These are phyloP conservation scores for Tamias sibiricus DNA, from an alignment of 2,113 vertebrate species.

Conservation along the genomic window DNA sequence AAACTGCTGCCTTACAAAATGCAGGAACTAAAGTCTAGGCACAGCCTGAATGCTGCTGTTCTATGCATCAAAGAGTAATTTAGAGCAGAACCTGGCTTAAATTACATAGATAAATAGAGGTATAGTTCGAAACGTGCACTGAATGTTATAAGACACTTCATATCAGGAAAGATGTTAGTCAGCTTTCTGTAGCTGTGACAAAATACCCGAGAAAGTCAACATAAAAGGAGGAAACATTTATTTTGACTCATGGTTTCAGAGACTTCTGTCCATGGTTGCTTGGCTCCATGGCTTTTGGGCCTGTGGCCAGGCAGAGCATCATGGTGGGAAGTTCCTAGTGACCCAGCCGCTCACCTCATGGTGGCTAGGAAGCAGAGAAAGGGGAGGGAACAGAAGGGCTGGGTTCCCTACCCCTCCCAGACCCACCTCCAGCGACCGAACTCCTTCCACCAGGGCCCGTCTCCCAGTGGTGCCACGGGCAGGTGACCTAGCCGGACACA, in stretches of 20 bases:
- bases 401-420: no score
- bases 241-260: neutral
- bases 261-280: neutral
- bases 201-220: neutral
- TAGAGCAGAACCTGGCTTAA: no score
- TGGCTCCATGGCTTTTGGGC: neutral
- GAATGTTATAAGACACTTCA: no score
- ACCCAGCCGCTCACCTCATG: neutral
- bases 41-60: no score
- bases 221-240: neutral
- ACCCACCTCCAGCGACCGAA: neutral
- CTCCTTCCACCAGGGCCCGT: neutral
- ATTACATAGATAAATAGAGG: neutral
- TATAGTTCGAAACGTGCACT: neutral
- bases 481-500: neutral
- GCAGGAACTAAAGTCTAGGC: no score
- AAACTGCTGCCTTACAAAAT: no score
- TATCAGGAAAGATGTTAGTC: neutral
- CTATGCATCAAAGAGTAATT: no score
- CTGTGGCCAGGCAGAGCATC: neutral
- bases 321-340: neutral
- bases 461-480: neutral
- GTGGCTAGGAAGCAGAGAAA: neutral
- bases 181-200: neutral
- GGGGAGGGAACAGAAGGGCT: neutral